Base-by-base conservation (phyloP, 2,888 invertebrate genomes). In the Acleris laterana region DNA sequence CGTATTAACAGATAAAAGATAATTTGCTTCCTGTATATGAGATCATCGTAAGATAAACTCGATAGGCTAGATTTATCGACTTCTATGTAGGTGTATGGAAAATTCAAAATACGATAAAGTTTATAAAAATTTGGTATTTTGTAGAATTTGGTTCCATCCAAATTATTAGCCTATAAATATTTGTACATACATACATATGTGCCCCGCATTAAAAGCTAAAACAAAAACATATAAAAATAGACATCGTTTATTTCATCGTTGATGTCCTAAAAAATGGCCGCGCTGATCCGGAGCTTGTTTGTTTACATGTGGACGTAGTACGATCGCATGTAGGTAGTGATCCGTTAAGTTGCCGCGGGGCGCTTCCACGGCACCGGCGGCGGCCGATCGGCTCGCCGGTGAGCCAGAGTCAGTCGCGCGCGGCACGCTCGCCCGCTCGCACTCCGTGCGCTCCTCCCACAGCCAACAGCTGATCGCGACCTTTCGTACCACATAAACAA, bases 231-330 rank as follows among this genome's bases (percentile, higher is more conserved):
- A 0, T 46, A 46, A 17, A 16, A 44, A 46, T n/a, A 46, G 5
- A 17, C 16, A 6, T 6, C 2, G 17, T 46, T n/a, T 46, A 5
- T 16, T 46, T 46, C 13, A 38, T 13, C 38, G 38, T 38, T 46
- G n/a, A 5, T 20, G 32, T 46, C 25, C 44, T 49, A 56, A 59
- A 61, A 57, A 61, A 20, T 44, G 32, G 28, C 6, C 32, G 51
- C 63, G 52, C 63, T 52, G 50, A 50, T 49, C 57, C 19, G 46
- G 32, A 44, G 60, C 42, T 85, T 88, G 89, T 91, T 91, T 91
- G 87, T 91, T 91, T 91, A 91, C 89, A 79, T 87, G 85, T 81
- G 79, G 72, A 60, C 79, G 87, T 90, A 89, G 87, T 89, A 89
- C 77, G 83, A 79, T 79, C 83, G 83, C 84, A 88, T 86, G 89